Evolutionary conservation across 2,797 vertebrate species (phyloP).

Genomic region (Sebastolobus altivelis): DNA sequence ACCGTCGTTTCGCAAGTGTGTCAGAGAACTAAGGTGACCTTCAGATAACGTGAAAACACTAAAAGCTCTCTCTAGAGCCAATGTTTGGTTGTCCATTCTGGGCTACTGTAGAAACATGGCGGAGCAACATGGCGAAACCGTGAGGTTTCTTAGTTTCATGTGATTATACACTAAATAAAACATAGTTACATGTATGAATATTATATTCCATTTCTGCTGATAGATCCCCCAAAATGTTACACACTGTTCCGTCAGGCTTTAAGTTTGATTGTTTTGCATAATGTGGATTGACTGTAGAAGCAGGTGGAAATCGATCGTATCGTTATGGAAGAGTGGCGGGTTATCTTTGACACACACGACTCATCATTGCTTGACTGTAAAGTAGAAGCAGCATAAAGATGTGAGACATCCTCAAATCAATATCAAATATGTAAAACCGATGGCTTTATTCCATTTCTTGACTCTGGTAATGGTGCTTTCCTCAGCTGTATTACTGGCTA

Average conservation of each 20-base stretch:
- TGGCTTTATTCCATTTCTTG: neutral
- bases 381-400: neutral
- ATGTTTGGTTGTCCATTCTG: too few species aligned
- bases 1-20: too few species aligned
- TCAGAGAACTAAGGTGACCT: too few species aligned
- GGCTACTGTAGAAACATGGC: too few species aligned
- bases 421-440: neutral
- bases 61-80: too few species aligned
- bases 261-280: neutral
- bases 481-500: constrained; percentile 10
- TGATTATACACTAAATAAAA: too few species aligned
- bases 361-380: neutral
- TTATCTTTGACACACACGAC: neutral
- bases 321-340: neutral
- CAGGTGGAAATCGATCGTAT: neutral
- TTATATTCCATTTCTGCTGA: too few species aligned
- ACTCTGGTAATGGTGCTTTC: neutral
- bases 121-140: too few species aligned
- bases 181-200: too few species aligned
- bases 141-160: too few species aligned
- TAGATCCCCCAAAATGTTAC: too few species aligned
- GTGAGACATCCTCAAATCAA: neutral
- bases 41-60: too few species aligned
- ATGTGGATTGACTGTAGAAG: neutral
- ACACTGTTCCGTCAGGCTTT: rapidly evolving